Base-by-base conservation (phyloP, 2,797 vertebrate species). In the Pogoniulus pusillus region DNA sequence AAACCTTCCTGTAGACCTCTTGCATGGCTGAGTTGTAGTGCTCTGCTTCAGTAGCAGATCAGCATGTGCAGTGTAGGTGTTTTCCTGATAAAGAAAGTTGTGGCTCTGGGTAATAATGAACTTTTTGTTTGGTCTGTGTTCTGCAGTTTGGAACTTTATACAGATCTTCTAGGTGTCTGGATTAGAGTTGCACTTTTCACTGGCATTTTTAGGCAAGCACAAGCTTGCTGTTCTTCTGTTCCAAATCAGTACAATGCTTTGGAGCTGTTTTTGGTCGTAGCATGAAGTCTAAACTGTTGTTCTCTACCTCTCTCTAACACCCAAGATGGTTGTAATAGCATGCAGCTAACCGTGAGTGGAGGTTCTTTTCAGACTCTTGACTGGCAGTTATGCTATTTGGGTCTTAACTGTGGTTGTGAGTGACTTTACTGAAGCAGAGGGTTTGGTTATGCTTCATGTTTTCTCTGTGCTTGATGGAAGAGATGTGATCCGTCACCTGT, bases 401-500 rank as follows among this genome's bases (percentile, higher is more conserved):
- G 8, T 69, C 51, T 59, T 45, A 49, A 34, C 27, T 55, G 17
- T 60, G 63, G 10, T 55, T 80, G n/a, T 41, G 47, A 64, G 53
- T 8, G 16, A 47, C 47, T 64, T 49, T 1, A 39, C 19, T 0
- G 3, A 29, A 75, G 47, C 32, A 57, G 57, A 72, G 32, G 22
- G 18, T 72, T 74, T 86, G 73, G 6, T 81, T 83, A 11, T 32
- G 22, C 35, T 83, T 57, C 12, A 8, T 66, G 72, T 55, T 93
- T 30, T 64, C 0, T 3, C 0, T 15, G 2, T 1, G 3, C 30
- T 11, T 76, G 45, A 18, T 73, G 39, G 19, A 27, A 35, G 29
- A 51, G 55, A 7, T 63, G 27, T 32, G 57, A 85, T 7, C 16
- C 60, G 16, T 70, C 19, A 12, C 9, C 47, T 47, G n/a, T 72